phyloP scores from a whole-genome alignment of 2,113 vertebrate genomes.

The Antechinus flavipes region DNA sequence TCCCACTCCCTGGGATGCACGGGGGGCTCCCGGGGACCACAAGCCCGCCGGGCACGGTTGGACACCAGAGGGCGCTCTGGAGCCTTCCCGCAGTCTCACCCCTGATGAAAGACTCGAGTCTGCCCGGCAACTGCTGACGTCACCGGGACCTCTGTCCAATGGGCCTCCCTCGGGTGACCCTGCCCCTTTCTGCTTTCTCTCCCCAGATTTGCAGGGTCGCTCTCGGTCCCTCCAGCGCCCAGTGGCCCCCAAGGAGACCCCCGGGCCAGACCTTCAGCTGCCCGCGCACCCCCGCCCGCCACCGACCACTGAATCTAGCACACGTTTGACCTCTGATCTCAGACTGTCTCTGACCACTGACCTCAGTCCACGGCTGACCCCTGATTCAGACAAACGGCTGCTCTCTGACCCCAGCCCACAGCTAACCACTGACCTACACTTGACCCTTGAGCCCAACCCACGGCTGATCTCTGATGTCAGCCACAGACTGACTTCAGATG shows the following conservation, averaged over 20 bases:
- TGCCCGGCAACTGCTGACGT: slow-evolving; percentile 31
- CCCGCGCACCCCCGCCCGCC: neutral
- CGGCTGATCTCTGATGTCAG: neutral
- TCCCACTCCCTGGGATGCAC: neutral
- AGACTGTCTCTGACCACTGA: neutral
- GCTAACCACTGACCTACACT: neutral
- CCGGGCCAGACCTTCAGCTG: neutral
- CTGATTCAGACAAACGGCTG: fast-evolving
- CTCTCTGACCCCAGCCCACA: neutral
- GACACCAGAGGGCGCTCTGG: slow-evolving; percentile 3
- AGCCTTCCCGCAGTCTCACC: neutral
- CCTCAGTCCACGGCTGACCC: neutral
- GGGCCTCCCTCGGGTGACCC: neutral
- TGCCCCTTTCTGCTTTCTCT: neutral
- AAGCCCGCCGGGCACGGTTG: neutral
- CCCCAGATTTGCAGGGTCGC: neutral
- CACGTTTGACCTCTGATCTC: neutral
- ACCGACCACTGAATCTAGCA: neutral
- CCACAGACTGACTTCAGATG: neutral
- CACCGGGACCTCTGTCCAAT: neutral
- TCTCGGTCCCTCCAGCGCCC: neutral
- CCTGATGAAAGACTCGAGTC: neutral
- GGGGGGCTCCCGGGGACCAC: slow-evolving; percentile 60
- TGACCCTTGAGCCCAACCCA: neutral
- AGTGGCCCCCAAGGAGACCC: neutral